These are phyloP conservation scores for Melanotaenia boesemani DNA, from an alignment of 2,797 vertebrate genomes.

Conservation along the genomic window DNA sequence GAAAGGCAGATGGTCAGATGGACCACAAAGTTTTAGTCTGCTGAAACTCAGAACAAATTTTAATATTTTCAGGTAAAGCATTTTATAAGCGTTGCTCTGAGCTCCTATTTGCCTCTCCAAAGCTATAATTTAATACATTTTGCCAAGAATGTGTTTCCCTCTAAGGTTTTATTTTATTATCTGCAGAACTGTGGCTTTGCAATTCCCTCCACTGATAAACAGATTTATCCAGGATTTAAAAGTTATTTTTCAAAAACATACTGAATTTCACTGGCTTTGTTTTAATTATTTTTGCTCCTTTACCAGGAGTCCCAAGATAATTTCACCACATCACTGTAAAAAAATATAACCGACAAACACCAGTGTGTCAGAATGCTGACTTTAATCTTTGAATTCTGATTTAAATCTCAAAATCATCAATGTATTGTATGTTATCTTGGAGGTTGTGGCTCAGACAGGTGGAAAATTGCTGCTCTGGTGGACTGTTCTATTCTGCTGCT, in stretches of 20 bases:
- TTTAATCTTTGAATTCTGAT: no score
- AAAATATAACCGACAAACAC: no score
- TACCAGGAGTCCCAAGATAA: no score
- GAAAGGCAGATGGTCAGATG: conserved; percentile 8
- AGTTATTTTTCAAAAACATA: not conserved
- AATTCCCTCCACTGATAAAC: not conserved
- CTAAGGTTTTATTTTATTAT: not conserved
- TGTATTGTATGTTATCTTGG: no score
- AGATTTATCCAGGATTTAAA: not conserved
- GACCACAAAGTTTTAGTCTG: not conserved
- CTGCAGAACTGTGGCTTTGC: not conserved
- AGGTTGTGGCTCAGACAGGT: no score
- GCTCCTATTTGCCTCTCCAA: not conserved
- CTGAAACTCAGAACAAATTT: conserved; percentile 1
- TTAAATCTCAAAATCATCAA: no score
- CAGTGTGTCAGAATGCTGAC: no score
- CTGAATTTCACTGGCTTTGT: no score
- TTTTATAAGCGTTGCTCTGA: not conserved
- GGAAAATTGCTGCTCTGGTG: no score
- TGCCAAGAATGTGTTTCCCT: not conserved
- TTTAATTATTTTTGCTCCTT: no score
- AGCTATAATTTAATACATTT: not conserved
- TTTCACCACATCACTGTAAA: no score
- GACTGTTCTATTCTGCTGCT: no score
- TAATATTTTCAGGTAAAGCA: conserved; percentile 2